These are phyloP conservation scores for Mesorhabditis sp. DNA, from an alignment of 2,888 invertebrate species.

Conservation along the genomic window DNA sequence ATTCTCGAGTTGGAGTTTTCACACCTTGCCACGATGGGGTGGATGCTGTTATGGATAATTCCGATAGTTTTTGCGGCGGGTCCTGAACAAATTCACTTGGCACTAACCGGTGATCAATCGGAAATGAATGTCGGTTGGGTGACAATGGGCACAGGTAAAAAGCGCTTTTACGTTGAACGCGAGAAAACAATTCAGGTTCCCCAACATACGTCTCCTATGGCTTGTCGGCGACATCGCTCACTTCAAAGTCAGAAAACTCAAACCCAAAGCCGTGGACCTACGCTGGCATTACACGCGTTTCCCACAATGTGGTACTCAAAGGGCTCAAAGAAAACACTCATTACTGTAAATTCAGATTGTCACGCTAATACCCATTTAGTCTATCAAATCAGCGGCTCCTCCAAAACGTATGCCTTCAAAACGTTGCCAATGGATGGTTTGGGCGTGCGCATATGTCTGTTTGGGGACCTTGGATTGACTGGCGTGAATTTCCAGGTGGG, in stretches of 20 bases:
- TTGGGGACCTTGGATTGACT: no score
- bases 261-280: constrained; percentile 23
- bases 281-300: constrained; percentile 62
- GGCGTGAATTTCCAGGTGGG: no score
- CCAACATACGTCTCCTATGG: constrained; percentile 18
- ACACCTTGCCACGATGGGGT: no score
- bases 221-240: constrained; percentile 7
- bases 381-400: constrained; percentile 64
- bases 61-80: no score
- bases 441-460: no score
- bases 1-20: no score
- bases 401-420: constrained; percentile 70
- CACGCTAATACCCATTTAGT: constrained; percentile 21
- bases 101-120: constrained; percentile 35
- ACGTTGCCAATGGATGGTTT: constrained; percentile 60
- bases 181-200: constrained; percentile 14
- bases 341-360: constrained; percentile 31
- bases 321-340: constrained; percentile 30
- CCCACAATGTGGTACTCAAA: constrained; percentile 72
- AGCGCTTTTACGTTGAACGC: constrained; percentile 5
- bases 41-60: no score
- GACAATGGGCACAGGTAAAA: constrained; percentile 29
- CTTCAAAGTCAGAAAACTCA: constrained; percentile 12
- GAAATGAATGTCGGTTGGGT: constrained; percentile 48
- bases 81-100: constrained; percentile 49